Evolutionary conservation across 2,113 vertebrate genomes (phyloP).

Genomic region (Marmota flaviventris): DNA sequence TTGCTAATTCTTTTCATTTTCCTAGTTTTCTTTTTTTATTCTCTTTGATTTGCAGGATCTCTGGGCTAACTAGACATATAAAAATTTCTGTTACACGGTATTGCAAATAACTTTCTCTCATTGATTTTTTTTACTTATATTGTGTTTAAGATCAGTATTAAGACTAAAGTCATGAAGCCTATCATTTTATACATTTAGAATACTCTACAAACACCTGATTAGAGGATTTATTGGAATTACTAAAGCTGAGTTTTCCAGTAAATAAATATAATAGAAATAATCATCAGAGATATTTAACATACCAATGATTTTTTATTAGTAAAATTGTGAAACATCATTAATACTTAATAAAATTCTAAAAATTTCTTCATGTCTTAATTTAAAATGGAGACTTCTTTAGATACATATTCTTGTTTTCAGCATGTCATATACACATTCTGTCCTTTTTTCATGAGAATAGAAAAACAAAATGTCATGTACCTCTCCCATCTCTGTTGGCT

Average conservation of each 20-base stretch:
- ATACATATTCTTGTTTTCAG: background rate
- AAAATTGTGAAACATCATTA: background rate
- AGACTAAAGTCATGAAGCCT: background rate
- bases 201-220: background rate
- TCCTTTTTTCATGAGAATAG: background rate
- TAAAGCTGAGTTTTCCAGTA: background rate
- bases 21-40: background rate
- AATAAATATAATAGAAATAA: background rate
- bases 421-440: background rate
- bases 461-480: slow-evolving; percentile 22
- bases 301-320: background rate
- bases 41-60: background rate
- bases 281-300: background rate
- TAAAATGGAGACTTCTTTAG: background rate
- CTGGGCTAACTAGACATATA: background rate
- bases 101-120: background rate
- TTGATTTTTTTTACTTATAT: slow-evolving; percentile 3
- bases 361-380: background rate
- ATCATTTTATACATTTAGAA: background rate
- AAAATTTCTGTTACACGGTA: background rate
- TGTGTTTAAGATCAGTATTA: background rate
- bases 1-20: background rate
- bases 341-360: background rate
- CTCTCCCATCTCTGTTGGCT: background rate
- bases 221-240: background rate